Evolutionary conservation across 2,113 vertebrate species (phyloP).

Genomic region (Psephotus haematonotus): DNA sequence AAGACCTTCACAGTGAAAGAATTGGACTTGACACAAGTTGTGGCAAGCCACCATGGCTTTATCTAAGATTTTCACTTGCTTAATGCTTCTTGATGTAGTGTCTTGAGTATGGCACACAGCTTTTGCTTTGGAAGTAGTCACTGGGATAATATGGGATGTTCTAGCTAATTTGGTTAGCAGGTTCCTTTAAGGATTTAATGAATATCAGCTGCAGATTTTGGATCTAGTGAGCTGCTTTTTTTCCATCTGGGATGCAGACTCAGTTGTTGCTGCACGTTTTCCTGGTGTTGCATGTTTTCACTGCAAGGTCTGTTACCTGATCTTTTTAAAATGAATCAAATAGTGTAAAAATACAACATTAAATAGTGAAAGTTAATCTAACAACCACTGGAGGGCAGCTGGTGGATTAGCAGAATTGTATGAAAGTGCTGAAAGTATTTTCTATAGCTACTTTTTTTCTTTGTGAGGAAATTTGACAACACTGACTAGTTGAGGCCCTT

Average conservation of each 20-base stretch:
- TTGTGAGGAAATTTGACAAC: background rate
- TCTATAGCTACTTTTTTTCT: background rate
- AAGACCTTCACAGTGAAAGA: background rate
- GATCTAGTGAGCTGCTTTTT: background rate
- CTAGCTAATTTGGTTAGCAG: background rate
- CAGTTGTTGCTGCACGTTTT: background rate
- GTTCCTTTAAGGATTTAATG: background rate
- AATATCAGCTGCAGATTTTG: background rate
- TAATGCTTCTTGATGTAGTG: background rate
- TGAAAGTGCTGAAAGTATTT: background rate
- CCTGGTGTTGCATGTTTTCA: background rate
- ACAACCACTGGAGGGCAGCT: background rate
- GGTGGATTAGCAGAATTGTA: background rate
- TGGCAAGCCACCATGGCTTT: background rate
- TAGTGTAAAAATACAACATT: background rate
- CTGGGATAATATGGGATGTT: background rate
- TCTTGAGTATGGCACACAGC: background rate
- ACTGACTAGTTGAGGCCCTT: background rate
- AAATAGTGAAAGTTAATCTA: background rate
- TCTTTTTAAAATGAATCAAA: background rate
- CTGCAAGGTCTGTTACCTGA: background rate
- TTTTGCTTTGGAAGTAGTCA: background rate
- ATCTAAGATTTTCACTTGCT: background rate
- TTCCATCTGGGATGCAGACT: background rate
- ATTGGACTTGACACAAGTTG: background rate